Evolutionary conservation across 2,113 vertebrate species (phyloP).

Genomic region (Psittacara wagleri): DNA sequence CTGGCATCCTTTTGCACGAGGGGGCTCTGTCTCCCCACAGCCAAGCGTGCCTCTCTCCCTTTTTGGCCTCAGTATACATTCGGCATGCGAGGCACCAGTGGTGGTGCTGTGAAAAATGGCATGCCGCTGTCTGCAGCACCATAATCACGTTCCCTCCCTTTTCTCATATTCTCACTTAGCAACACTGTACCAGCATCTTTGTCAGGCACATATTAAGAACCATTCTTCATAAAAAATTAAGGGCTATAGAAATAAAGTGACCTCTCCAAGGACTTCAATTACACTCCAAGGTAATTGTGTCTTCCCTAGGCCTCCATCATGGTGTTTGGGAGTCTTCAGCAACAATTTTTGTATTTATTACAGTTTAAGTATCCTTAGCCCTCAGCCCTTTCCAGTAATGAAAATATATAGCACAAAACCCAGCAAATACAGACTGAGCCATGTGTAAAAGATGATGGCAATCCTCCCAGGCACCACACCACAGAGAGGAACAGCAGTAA

Average conservation of each 20-base stretch:
- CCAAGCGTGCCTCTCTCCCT: background rate
- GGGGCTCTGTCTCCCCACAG: background rate
- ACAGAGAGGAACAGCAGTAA: background rate
- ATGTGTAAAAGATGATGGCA: background rate
- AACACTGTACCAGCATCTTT: background rate
- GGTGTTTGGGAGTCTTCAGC: constrained; percentile 37
- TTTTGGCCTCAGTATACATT: background rate
- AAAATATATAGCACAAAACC: background rate
- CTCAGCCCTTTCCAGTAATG: constrained; percentile 43
- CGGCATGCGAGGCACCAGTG: background rate
- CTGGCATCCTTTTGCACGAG: background rate
- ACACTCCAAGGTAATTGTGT: constrained; percentile 38
- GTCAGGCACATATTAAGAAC: constrained; percentile 19
- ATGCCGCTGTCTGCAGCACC: background rate
- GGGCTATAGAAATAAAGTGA: constrained; percentile 46
- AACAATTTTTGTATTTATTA: constrained; percentile 59
- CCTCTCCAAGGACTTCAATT: constrained; percentile 39
- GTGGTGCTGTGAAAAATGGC: background rate
- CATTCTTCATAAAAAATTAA: constrained; percentile 56
- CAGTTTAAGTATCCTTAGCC: constrained; percentile 39
- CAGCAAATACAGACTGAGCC: background rate
- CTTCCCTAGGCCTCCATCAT: background rate
- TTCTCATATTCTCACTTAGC: background rate
- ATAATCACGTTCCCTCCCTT: background rate
- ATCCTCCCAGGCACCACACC: rapidly evolving